phyloP scores from a whole-genome alignment of 2,113 vertebrate species.

The Lagopus leucura region DNA sequence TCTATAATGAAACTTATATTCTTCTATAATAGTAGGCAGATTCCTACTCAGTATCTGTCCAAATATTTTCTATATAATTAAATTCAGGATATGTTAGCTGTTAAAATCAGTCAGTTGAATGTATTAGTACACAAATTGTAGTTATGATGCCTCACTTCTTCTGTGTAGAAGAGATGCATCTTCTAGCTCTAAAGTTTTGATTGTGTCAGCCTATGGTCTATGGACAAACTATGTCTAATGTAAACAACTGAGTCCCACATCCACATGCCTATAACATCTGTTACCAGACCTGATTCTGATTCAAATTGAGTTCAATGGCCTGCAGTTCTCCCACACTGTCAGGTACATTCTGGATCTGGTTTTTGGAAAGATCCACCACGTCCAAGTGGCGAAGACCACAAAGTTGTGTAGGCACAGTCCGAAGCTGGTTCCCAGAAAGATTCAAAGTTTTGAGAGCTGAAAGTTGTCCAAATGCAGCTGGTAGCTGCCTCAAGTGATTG shows the following conservation, averaged over 20 bases:
- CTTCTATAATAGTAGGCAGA: not conserved
- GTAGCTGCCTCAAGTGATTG: constrained; percentile 88
- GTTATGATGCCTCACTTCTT: not conserved
- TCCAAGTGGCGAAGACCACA: constrained; percentile 89
- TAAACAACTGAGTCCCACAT: not conserved
- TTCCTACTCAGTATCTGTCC: not conserved
- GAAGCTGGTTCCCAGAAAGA: constrained; percentile 90
- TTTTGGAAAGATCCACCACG: constrained; percentile 93
- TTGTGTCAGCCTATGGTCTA: not conserved
- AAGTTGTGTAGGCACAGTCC: constrained; percentile 86
- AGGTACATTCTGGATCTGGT: constrained; percentile 89
- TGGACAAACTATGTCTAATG: not conserved
- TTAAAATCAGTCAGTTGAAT: not conserved
- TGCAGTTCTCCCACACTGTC: constrained; percentile 88
- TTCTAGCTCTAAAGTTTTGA: not conserved
- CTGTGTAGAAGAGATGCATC: not conserved
- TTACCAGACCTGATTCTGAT: constrained; percentile 94
- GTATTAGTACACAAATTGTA: not conserved
- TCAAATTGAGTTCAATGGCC: constrained; percentile 95
- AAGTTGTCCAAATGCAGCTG: constrained; percentile 85
- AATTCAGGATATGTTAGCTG: not conserved
- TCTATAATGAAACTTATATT: not conserved
- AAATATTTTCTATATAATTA: not conserved
- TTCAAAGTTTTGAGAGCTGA: constrained; percentile 88
- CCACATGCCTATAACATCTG: not conserved